phyloP scores from a whole-genome alignment of 92 coral and sea anemone genomes.

The Umimayanthus kanabou region DNA sequence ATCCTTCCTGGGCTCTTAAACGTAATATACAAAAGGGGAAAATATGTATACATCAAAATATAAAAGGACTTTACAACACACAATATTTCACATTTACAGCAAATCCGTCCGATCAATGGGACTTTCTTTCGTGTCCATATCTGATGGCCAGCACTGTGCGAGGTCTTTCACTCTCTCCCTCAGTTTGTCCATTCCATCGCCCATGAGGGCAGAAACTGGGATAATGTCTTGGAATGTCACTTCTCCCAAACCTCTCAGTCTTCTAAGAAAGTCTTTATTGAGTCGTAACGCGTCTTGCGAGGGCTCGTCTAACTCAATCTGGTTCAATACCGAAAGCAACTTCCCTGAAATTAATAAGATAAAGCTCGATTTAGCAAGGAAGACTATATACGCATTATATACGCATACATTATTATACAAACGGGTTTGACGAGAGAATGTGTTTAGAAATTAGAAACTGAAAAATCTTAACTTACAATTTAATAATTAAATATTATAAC shows the following conservation, averaged over 20 bases:
- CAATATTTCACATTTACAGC: neutral
- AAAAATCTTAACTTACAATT: too few species aligned
- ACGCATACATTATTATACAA: too few species aligned
- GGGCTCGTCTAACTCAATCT: constrained; percentile 28
- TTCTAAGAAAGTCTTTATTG: constrained; percentile 31
- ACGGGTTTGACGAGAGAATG: too few species aligned
- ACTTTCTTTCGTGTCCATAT: neutral
- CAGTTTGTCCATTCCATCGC: constrained; percentile 66
- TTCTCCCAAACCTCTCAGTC: constrained; percentile 34
- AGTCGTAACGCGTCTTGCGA: constrained; percentile 4
- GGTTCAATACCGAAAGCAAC: constrained; percentile 1
- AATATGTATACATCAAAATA: neutral
- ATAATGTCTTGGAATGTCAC: constrained; percentile 60
- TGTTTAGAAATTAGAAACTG: too few species aligned
- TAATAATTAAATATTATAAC: too few species aligned
- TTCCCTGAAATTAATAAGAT: constrained; percentile 13
- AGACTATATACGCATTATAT: too few species aligned
- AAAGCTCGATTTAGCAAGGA: neutral
- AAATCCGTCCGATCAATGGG: neutral
- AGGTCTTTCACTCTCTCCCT: constrained; percentile 58
- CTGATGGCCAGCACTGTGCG: constrained; percentile 2
- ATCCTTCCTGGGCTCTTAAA: neutral
- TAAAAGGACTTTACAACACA: neutral
- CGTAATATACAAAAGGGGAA: neutral
- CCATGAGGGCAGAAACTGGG: constrained; percentile 72